Base-by-base conservation (phyloP, 2,888 invertebrate species). In the Megalurothrips usitatus region DNA sequence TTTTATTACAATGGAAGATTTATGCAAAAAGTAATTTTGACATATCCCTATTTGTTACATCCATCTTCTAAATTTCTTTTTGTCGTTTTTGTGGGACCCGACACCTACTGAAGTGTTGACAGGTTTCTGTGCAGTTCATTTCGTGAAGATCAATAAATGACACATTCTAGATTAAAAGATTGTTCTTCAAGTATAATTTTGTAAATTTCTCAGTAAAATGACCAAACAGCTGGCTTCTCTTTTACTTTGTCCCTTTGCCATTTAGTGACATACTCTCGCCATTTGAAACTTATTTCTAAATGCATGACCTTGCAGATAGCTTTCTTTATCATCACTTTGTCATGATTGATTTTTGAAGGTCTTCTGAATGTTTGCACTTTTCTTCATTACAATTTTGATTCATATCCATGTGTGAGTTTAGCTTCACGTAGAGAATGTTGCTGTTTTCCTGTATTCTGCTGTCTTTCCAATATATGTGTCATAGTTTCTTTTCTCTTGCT, bases 361-460 rank as follows among this genome's bases (percentile, higher is more conserved):
- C 26, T 26, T 43, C 34, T 75, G 68, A 58, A 19, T 75, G 68
- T 75, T 75, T 26, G n/a, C 26, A 26, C 10, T 26, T 26, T 75
- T 75, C 12, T 75, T 26, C 26, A 17, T 14, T 14, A 19, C 23
- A 12, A 75, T 75, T 75, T 23, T 23, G 26, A 75, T 75, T 75
- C 26, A 75, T 75, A 75, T 75, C 26, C 23, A 75, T 75, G 68
- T 75, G 68, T 75, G 68, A 26, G 23, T 23, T 75, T 26, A 75
- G 68, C 68, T 75, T 23, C 26, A 75, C 12, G 9, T 75, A 75
- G 68, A 26, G 12, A 26, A 26, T 26, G 26, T 75, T 58, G 58
- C 58, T n/a, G 58, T 58, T 58, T 75, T 75, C 68, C 26, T 75
- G 68, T 75, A 75, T 19, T n/a, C 58, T 58, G 58, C 58, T 58